Evolutionary conservation across 2,888 invertebrate species (phyloP).

Genomic region (Acronicta alni): DNA sequence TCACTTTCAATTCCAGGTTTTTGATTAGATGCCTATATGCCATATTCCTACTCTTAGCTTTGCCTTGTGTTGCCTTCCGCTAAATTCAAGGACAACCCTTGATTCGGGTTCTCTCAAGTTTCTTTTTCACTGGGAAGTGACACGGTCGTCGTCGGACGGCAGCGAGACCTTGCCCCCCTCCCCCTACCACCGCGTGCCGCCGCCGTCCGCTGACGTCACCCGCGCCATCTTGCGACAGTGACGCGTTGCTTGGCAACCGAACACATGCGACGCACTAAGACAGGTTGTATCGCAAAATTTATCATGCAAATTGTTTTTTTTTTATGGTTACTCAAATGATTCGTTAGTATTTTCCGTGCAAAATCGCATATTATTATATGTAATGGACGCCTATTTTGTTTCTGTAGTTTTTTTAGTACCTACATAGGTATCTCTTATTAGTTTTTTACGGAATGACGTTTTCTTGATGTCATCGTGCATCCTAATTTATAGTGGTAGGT

Average conservation of each 20-base stretch:
- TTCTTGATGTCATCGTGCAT: no score
- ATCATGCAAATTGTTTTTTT: conserved; percentile 56
- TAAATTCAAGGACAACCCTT: conserved; percentile 78
- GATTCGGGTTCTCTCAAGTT: conserved; percentile 74
- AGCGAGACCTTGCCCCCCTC: conserved; percentile 78
- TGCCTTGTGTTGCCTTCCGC: conserved; percentile 68
- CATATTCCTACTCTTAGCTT: conserved; percentile 17
- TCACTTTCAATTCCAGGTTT: conserved; percentile 4
- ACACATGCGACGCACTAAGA: conserved; percentile 73
- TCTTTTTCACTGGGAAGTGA: conserved; percentile 86
- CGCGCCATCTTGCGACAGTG: conserved; percentile 86
- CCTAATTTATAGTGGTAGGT: no score
- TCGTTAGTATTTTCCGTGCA: conserved; percentile 42
- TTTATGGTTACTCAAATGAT: conserved; percentile 41
- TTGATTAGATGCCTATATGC: conserved; percentile 14
- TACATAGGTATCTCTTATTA: background rate
- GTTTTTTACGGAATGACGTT: conserved; percentile 2
- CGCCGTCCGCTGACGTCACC: conserved; percentile 82
- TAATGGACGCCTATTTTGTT: conserved; percentile 14
- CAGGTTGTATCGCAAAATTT: conserved; percentile 61
- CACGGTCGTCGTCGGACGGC: conserved; percentile 78
- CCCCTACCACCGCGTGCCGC: conserved; percentile 58
- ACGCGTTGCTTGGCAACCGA: conserved; percentile 85
- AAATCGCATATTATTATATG: conserved; percentile 21
- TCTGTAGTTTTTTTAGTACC: conserved; percentile 8